Percentiles rank a stretch among this genome's conserved stretches.
These are phyloP conservation scores for Chaetophractus vellerosus DNA, from an alignment of 2,797 vertebrate genomes.

Conservation along the genomic window DNA sequence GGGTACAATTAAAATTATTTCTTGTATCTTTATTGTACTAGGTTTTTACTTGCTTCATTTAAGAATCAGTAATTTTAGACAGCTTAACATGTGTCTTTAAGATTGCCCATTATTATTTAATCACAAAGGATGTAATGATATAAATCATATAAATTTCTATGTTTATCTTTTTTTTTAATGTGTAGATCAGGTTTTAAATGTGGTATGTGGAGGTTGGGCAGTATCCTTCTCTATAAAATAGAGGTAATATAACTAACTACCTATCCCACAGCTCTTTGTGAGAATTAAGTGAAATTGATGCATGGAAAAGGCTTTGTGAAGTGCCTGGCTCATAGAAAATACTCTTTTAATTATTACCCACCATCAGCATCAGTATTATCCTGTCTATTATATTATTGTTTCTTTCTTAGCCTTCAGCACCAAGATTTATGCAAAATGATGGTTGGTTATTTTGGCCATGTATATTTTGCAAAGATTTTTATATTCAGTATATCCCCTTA, in stretches of 20 bases:
- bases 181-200: background rate
- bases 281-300: constrained; percentile 39
- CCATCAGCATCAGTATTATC: background rate
- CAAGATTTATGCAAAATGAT: too few relatives aligned
- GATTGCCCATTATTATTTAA: background rate
- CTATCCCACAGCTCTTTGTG: background rate
- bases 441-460: background rate
- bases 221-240: background rate
- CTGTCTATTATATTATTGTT: background rate
- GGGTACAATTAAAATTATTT: background rate
- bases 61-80: constrained; percentile 15
- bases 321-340: background rate
- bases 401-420: background rate
- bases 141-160: background rate
- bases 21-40: background rate
- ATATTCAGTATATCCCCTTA: background rate
- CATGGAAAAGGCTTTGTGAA: background rate
- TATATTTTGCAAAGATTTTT: background rate
- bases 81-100: background rate
- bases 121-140: background rate
- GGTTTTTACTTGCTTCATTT: constrained; percentile 6
- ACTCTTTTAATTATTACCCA: background rate
- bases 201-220: background rate
- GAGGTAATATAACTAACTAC: background rate
- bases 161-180: background rate